Evolutionary conservation across 2,797 vertebrate genomes (phyloP), one percentile per base, ranked within the genome.

Genomic region (Merluccius polli): DNA sequence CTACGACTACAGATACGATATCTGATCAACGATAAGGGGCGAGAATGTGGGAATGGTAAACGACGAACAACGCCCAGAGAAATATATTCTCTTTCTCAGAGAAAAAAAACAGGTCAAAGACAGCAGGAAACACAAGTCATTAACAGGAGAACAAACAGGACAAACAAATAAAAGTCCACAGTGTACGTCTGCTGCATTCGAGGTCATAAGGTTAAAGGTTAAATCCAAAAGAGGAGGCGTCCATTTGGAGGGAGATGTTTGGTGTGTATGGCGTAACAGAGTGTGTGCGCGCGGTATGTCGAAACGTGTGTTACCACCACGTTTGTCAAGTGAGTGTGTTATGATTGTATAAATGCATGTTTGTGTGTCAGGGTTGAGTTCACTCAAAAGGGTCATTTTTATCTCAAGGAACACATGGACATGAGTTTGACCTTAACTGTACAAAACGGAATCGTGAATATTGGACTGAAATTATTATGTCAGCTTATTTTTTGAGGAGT

Each of bases 141-240:
- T 3, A 65, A 27, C 9, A 27, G 59, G 59, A 65, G 59, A 27
- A 65, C n/a, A 3, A 65, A 65, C 9, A 27, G 59, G 59, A 59
- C 24, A 1, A 24, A 59, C 7, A n/a, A 59, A 59, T 59, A 5
- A n/a, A 65, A 63, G 52, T 65, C 59, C 59, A 65, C 59, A 65
- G 59, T 65, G 59, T 65, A 65, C 59, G 59, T 65, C 59, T 27
- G 24, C 59, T 65, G 59, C 59, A 27, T 65, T 65, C 59, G 10
- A 59, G 52, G 52, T 59, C 52, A 59, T n/a, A 65, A 69, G 67
- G 67, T 69, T 31, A 32, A 69, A n/a, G 31, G 29, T 65, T 65
- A 65, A 27, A 32, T 69, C 67, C 13, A 30, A 69, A 32, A 69
- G 30, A 30, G 67, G 67, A 69, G 59, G 59, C 67, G 29, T 69